Evolutionary conservation across 2,888 invertebrate genomes (phyloP).

Genomic region (Saturnia pavonia): DNA sequence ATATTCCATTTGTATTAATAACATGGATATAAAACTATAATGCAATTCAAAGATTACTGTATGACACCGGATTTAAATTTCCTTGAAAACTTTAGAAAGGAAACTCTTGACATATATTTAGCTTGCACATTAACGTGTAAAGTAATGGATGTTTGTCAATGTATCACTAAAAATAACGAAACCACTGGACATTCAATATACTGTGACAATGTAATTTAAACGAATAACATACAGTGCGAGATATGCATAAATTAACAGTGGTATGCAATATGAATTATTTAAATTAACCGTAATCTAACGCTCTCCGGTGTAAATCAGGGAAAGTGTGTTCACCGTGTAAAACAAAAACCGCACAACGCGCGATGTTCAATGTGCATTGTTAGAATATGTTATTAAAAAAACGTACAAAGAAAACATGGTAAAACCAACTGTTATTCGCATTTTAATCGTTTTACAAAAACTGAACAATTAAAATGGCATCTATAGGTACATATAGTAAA

Average conservation of each 20-base stretch:
- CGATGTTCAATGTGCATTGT: not conserved
- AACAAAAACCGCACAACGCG: not conserved
- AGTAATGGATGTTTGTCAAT: slow-evolving; percentile 5
- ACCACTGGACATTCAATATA: not conserved
- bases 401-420: not conserved
- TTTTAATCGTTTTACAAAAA: not conserved
- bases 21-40: not conserved
- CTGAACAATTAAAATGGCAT: not conserved
- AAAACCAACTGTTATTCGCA: not conserved
- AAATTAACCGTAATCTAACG: slow-evolving; percentile 46
- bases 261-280: slow-evolving; percentile 45
- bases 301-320: slow-evolving; percentile 57
- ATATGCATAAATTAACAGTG: slow-evolving; percentile 28
- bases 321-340: slow-evolving; percentile 42
- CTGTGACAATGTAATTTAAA: not conserved
- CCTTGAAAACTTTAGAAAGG: slow-evolving; percentile 5
- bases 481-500: too few relatives aligned
- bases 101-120: slow-evolving; percentile 8
- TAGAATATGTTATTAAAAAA: not conserved
- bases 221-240: slow-evolving; percentile 10
- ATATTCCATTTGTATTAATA: not conserved
- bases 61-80: slow-evolving; percentile 7
- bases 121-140: not conserved
- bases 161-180: not conserved
- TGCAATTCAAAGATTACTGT: not conserved